Conservation (phyloP, 2,113 vertebrate species). For the Prunella fulvescens region DNA sequence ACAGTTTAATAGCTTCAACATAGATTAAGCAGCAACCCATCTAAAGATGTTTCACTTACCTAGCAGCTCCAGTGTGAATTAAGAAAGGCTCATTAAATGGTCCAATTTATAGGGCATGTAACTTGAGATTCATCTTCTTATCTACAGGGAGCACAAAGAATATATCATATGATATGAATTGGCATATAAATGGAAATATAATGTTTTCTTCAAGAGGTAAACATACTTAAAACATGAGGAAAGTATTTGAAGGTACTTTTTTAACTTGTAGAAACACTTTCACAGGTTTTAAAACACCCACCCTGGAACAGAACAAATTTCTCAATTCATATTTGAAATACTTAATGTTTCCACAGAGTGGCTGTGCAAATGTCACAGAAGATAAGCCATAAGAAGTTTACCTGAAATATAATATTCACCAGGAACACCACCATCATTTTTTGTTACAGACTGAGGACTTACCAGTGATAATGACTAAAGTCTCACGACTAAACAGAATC, state of each 20-base stretch:
- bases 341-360: background rate
- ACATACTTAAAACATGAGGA: background rate
- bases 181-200: background rate
- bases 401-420: background rate
- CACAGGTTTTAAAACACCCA: fast-evolving
- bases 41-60: background rate
- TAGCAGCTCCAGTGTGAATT: background rate
- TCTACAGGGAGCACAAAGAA: background rate
- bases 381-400: background rate
- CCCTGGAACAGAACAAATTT: background rate
- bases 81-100: background rate
- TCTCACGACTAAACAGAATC: background rate
- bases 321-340: constrained; percentile 13
- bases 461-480: background rate
- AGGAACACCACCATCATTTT: background rate
- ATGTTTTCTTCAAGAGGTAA: background rate
- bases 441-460: background rate
- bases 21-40: background rate
- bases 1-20: background rate
- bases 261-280: background rate
- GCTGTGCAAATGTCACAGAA: background rate
- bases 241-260: background rate
- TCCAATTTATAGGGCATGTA: constrained; percentile 24
- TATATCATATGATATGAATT: background rate
- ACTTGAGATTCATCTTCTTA: background rate